phyloP scores from a whole-genome alignment of 1,140 invertebrate species.

The Ptiloglossa arizonensis region DNA sequence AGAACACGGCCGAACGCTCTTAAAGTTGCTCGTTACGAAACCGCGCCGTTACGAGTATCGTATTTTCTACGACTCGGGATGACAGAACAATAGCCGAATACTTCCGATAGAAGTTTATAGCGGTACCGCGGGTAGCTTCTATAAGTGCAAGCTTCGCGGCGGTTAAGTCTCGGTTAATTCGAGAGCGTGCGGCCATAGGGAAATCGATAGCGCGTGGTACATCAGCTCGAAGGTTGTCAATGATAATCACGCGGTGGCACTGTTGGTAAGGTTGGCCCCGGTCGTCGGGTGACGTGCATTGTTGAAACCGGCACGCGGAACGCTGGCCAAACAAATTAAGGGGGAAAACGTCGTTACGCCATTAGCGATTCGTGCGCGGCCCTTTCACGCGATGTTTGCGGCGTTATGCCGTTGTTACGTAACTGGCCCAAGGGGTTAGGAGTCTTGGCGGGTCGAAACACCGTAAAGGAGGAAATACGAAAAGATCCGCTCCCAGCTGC shows the following conservation, averaged over 20 bases:
- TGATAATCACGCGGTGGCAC: slow-evolving; percentile 12
- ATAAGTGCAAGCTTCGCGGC: not conserved
- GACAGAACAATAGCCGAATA: too few relatives aligned
- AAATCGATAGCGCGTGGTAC: slow-evolving; percentile 21
- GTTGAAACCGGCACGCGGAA: not conserved
- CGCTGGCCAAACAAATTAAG: slow-evolving; percentile 50
- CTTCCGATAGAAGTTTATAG: too few relatives aligned
- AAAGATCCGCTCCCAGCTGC: slow-evolving; percentile 43
- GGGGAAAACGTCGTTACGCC: slow-evolving; percentile 53
- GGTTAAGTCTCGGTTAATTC: slow-evolving; percentile 1
- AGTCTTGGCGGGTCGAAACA: slow-evolving; percentile 46
- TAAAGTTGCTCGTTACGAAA: too few relatives aligned
- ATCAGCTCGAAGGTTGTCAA: slow-evolving; percentile 21
- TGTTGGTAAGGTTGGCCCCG: too few relatives aligned
- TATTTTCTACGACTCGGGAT: too few relatives aligned
- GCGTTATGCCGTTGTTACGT: slow-evolving; percentile 36
- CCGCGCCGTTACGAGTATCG: too few relatives aligned
- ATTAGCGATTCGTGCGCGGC: slow-evolving; percentile 32
- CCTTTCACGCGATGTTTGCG: slow-evolving; percentile 48
- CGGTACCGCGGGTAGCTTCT: not conserved
- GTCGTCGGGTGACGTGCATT: slow-evolving; percentile 6
- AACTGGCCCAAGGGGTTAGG: slow-evolving; percentile 50
- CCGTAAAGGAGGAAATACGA: slow-evolving; percentile 57
- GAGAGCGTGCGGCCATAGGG: not conserved
- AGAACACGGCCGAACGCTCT: too few relatives aligned